These are phyloP conservation scores for Nephrotoma appendiculata DNA, from an alignment of 2,888 invertebrate species.

Conservation along the genomic window DNA sequence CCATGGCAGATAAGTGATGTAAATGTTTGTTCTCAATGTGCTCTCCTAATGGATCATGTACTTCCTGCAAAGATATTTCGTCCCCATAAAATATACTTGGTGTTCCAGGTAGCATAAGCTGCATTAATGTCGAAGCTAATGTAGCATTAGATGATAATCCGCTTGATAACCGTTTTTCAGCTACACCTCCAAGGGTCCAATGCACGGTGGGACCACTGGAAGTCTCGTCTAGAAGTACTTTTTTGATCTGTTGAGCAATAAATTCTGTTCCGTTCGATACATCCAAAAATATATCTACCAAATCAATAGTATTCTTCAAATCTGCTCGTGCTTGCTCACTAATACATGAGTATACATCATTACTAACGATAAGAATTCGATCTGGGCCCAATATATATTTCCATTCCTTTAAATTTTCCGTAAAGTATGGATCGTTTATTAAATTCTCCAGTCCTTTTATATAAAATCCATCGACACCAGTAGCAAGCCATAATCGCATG, in stretches of 20 bases:
- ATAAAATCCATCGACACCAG: conserved; percentile 81
- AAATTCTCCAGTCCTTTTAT: conserved; percentile 62
- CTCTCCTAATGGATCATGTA: conserved; percentile 40
- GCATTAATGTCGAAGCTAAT: conserved; percentile 53
- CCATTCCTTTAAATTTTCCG: conserved; percentile 47
- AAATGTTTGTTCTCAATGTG: conserved; percentile 43
- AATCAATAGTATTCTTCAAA: conserved; percentile 49
- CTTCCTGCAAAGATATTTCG: conserved; percentile 60
- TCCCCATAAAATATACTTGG: conserved; percentile 84
- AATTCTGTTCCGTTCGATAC: conserved; percentile 40
- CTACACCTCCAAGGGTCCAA: conserved; percentile 59
- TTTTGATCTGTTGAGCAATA: conserved; percentile 43
- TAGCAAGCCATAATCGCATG: conserved; percentile 50
- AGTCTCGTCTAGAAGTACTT: conserved; percentile 41
- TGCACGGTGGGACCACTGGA: conserved; percentile 51
- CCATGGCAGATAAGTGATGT: conserved; percentile 57
- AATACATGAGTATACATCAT: conserved; percentile 37
- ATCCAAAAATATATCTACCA: conserved; percentile 54
- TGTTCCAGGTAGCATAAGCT: conserved; percentile 72
- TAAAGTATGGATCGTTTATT: conserved; percentile 42
- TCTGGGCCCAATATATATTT: conserved; percentile 46
- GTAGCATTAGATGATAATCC: conserved; percentile 45
- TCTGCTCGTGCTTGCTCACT: conserved; percentile 35
- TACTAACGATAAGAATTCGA: conserved; percentile 51
- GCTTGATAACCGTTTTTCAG: conserved; percentile 41